phyloP scores from a whole-genome alignment of 2,113 vertebrate genomes.

The Albula goreensis region DNA sequence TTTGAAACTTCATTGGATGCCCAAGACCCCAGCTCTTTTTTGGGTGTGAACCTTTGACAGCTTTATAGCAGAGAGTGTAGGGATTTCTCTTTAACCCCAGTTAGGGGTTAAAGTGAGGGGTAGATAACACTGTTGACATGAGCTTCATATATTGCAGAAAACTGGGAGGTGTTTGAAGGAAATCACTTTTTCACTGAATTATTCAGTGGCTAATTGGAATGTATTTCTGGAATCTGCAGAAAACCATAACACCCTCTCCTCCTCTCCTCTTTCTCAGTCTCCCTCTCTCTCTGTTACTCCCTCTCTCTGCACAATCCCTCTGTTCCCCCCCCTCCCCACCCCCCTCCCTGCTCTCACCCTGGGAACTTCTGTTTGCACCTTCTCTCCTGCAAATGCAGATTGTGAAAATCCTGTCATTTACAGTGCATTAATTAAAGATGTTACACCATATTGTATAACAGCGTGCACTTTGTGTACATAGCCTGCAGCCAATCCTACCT shows the following conservation, averaged over 20 bases:
- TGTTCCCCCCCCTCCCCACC: background rate
- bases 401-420: background rate
- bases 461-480: background rate
- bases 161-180: background rate
- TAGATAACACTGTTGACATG: background rate
- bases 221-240: background rate
- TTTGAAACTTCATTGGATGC: background rate
- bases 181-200: background rate
- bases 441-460: background rate
- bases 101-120: background rate
- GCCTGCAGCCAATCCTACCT: background rate
- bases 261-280: background rate
- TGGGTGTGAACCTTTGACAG: background rate
- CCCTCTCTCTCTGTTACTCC: background rate
- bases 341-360: background rate
- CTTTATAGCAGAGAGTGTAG: background rate
- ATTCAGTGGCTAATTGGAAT: conserved; percentile 2
- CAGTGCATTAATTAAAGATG: background rate
- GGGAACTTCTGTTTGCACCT: background rate
- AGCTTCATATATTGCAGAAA: background rate
- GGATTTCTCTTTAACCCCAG: background rate
- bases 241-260: background rate
- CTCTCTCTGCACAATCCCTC: background rate
- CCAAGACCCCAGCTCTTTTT: background rate
- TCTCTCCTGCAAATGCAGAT: background rate